Base-by-base conservation (phyloP, 2,888 invertebrate species). In the Sipunculus nudus region DNA sequence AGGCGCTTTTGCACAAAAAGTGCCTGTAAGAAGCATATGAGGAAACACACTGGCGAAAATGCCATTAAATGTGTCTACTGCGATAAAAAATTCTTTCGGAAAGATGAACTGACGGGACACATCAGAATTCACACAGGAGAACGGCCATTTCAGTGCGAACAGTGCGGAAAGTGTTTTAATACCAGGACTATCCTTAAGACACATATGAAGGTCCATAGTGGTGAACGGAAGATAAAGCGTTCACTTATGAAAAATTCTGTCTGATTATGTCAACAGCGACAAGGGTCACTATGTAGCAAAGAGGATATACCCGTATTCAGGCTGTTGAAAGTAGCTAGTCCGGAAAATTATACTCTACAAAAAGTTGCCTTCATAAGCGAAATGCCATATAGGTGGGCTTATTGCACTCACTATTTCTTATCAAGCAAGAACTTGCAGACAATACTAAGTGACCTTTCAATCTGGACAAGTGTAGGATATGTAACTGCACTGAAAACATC, bases 331-430 rank as follows among this genome's bases (percentile, higher is more conserved):
- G 53, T 41, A 3, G 2, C 2, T n/a, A 21, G n/a, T 53, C 41
- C 31, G 41, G 21, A 13, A 53, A 41, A 31, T 10, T 13, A 16
- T 53, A 31, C 25, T 4, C 28, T 6, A 3, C 5, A 8, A 13
- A n/a, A 2, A 25, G 21, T 2, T 29, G 16, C 16, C 21, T 53
- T 4, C 40, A 41, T 16, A n/a, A n/a, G n/a, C 53, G 43, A 19
- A 53, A 13, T 8, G 6, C n/a, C 2, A 40, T 29, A 3, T 43
- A 53, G 31, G 43, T 43, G 43, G 53, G 53, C n/a, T n/a, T n/a
- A n/a, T n/a, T n/a, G n/a, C n/a, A n/a, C n/a, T n/a, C n/a, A n/a
- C n/a, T n/a, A n/a, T n/a, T n/a, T n/a, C n/a, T n/a, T n/a, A n/a
- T n/a, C n/a, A n/a, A n/a, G n/a, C n/a, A n/a, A n/a, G n/a, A n/a